A percentile compares a stretch with the other conserved stretches of the same genome.
Evolutionary conservation across 1,140 invertebrate species (phyloP).

Genomic region (Leptoteleia sp.): DNA sequence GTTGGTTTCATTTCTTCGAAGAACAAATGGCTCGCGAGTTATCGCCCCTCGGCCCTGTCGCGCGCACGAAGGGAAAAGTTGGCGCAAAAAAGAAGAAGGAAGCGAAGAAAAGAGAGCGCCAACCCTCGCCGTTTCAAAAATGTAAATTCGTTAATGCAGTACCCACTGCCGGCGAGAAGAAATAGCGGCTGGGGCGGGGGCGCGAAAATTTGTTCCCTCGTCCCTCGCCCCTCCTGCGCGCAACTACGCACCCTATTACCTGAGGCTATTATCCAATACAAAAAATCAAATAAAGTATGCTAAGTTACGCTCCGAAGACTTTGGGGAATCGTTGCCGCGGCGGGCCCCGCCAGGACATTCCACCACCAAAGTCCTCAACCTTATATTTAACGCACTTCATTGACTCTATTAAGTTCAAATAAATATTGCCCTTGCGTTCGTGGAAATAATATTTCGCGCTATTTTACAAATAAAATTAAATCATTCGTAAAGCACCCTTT

Average conservation of each 20-base stretch:
- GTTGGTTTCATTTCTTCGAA: conserved; percentile 76
- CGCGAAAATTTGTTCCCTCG: conserved; percentile 51
- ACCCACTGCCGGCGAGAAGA: conserved; percentile 55
- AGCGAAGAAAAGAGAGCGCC: conserved; percentile 63
- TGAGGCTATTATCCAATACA: conserved; percentile 81
- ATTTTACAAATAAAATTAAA: too few relatives aligned
- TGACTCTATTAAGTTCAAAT: conserved; percentile 37
- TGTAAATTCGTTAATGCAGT: conserved; percentile 82
- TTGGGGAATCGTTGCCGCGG: conserved; percentile 57
- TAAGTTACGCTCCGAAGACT: conserved; percentile 79
- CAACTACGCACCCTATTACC: conserved; percentile 74
- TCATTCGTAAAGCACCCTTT: too few relatives aligned
- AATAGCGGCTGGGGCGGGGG: conserved; percentile 19
- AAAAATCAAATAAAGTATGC: conserved; percentile 82
- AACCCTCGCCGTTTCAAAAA: conserved; percentile 81
- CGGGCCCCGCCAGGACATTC: conserved; percentile 27
- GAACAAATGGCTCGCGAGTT: conserved; percentile 81
- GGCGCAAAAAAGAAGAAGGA: conserved; percentile 50
- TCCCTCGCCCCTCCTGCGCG: conserved; percentile 45
- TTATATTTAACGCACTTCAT: conserved; percentile 39
- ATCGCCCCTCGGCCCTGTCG: conserved; percentile 76
- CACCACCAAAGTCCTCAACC: conserved; percentile 3
- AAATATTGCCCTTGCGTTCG: not conserved
- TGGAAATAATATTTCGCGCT: too few relatives aligned
- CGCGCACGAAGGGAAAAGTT: conserved; percentile 33